Evolutionary conservation across 2,888 invertebrate genomes (phyloP).

Genomic region (Dolichomitus sp.): DNA sequence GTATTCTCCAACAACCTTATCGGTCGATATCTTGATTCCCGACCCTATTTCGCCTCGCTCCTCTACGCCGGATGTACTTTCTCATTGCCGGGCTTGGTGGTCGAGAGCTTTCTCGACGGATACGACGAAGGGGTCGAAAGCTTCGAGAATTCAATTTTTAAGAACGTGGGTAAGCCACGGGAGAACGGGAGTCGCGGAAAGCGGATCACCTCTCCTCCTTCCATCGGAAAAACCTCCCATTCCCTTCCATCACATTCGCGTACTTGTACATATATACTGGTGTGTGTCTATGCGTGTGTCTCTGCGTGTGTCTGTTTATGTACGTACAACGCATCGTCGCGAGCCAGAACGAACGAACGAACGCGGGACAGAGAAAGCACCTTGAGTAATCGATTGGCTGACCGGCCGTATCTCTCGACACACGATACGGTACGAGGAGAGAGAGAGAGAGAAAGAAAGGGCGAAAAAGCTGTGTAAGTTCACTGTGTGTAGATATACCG

Average conservation of each 20-base stretch:
- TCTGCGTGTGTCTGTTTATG: conserved; percentile 54
- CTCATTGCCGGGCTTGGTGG: conserved; percentile 10
- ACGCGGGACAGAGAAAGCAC: conserved; percentile 43
- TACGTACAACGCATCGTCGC: conserved; percentile 57
- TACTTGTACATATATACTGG: conserved; percentile 59
- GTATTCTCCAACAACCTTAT: not conserved
- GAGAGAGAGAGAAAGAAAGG: conserved; percentile 18
- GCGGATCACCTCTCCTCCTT: conserved; percentile 43
- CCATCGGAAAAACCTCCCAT: conserved; percentile 17
- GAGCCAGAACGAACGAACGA: conserved; percentile 26
- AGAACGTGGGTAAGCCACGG: conserved; percentile 10
- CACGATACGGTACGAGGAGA: conserved; percentile 54
- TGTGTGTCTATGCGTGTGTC: conserved; percentile 36
- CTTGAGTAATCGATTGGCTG: conserved; percentile 67
- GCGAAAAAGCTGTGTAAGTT: conserved; percentile 14
- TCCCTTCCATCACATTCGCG: conserved; percentile 49
- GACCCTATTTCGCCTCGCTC: conserved; percentile 7
- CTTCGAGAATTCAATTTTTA: conserved; percentile 45
- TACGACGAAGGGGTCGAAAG: not conserved
- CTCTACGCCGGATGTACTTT: conserved; percentile 20
- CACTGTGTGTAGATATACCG: conserved; percentile 42
- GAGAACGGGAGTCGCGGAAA: conserved; percentile 41
- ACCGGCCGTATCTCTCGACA: conserved; percentile 62
- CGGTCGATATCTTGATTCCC: conserved; percentile 25
- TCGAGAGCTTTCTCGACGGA: conserved; percentile 5